These are phyloP conservation scores for Scaptomyza cyrtandrae DNA, from an alignment of 2,888 invertebrate species.

Conservation along the genomic window DNA sequence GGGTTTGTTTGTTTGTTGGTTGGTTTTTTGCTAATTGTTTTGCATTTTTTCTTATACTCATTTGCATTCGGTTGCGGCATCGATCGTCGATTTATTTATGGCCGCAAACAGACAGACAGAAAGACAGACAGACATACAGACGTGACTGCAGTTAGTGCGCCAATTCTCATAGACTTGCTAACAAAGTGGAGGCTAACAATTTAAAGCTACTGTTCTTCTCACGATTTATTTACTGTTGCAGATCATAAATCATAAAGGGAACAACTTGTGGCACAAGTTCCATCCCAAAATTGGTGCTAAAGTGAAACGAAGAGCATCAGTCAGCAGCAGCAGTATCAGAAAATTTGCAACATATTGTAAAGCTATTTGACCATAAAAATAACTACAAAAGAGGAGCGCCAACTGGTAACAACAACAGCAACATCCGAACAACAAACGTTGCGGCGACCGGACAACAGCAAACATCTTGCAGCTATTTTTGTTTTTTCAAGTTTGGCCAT, in stretches of 20 bases:
- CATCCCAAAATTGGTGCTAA: slow-evolving; percentile 43
- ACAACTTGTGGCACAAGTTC: slow-evolving; percentile 14
- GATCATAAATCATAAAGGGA: slow-evolving; percentile 24
- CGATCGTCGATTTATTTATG: slow-evolving; percentile 69
- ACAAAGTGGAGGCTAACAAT: slow-evolving; percentile 21
- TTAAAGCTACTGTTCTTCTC: slow-evolving; percentile 18
- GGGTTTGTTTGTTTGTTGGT: slow-evolving; percentile 24
- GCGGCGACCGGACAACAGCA: slow-evolving; percentile 13
- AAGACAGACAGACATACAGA: slow-evolving; percentile 18
- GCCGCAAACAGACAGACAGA: slow-evolving; percentile 6
- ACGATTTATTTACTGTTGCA: not conserved
- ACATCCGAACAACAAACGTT: slow-evolving; percentile 20
- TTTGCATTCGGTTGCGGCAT: slow-evolving; percentile 75
- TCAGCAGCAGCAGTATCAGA: too few species aligned
- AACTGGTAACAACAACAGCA: slow-evolving; percentile 4
- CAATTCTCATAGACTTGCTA: slow-evolving; percentile 56
- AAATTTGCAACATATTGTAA: slow-evolving; percentile 55
- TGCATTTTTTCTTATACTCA: slow-evolving; percentile 69
- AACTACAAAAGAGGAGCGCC: slow-evolving; percentile 40
- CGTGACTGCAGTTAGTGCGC: slow-evolving; percentile 43
- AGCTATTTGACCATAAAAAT: slow-evolving; percentile 68
- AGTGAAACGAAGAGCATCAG: slow-evolving; percentile 52
- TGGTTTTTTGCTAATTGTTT: slow-evolving; percentile 58
- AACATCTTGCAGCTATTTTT: slow-evolving; percentile 53
- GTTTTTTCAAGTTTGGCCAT: slow-evolving; percentile 60